A percentile compares a stretch with the other conserved stretches of the same genome.
Conservation (phyloP, 2,888 invertebrate genomes). For the Apamea anceps region DNA sequence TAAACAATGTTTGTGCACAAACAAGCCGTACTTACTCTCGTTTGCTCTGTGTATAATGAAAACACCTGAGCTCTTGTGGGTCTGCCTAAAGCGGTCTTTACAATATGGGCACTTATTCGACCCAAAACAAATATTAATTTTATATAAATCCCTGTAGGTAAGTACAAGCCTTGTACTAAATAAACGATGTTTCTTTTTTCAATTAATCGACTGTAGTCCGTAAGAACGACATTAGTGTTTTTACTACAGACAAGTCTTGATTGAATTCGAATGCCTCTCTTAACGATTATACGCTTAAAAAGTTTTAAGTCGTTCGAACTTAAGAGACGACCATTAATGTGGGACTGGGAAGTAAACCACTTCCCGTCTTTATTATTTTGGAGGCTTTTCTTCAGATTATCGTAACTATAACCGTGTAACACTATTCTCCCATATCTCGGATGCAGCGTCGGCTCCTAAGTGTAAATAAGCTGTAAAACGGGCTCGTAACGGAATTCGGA, state of each 20-base stretch:
- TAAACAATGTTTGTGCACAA: slow-evolving; percentile 79
- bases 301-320: not conserved
- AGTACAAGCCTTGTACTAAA: slow-evolving; percentile 23
- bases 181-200: slow-evolving; percentile 38
- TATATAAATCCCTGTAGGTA: slow-evolving; percentile 37
- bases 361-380: slow-evolving; percentile 13
- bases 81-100: slow-evolving; percentile 63
- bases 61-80: slow-evolving; percentile 75
- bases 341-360: not conserved
- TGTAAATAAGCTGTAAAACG: slow-evolving; percentile 71
- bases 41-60: slow-evolving; percentile 75
- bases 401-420: slow-evolving; percentile 20
- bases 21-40: slow-evolving; percentile 73
- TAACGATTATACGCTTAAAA: slow-evolving; percentile 1
- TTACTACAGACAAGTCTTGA: slow-evolving; percentile 6
- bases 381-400: slow-evolving; percentile 21
- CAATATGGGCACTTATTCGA: slow-evolving; percentile 60
- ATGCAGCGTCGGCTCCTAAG: slow-evolving; percentile 47
- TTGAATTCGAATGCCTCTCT: slow-evolving; percentile 12
- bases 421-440: slow-evolving; percentile 33
- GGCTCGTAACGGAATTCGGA: slow-evolving; percentile 70
- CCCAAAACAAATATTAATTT: slow-evolving; percentile 53
- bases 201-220: slow-evolving; percentile 24
- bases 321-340: slow-evolving; percentile 3
- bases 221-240: not conserved